A percentile compares a stretch with the other conserved stretches of the same genome.
Conservation (phyloP, 2,113 vertebrate species). For the Thunnus maccoyii region DNA sequence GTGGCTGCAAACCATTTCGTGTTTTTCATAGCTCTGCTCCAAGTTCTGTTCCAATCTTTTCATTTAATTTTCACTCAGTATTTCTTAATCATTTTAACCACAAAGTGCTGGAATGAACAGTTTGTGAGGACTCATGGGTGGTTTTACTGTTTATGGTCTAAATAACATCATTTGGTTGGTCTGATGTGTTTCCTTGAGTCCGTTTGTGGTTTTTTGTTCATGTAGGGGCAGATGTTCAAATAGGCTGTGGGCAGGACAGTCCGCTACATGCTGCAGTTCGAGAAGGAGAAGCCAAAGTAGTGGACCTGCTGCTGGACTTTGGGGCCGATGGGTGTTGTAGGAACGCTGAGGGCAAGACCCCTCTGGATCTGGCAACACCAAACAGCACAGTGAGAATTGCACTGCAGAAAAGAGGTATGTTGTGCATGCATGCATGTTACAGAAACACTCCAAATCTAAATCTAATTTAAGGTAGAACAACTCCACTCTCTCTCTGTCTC, state of each 20-base stretch:
- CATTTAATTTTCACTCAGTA: background rate
- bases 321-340: conserved; percentile 87
- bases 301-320: conserved; percentile 89
- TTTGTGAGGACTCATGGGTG: background rate
- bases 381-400: conserved; percentile 83
- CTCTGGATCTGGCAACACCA: conserved; percentile 86
- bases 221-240: conserved; percentile 88
- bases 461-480: background rate
- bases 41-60: background rate
- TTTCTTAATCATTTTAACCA: background rate
- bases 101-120: background rate
- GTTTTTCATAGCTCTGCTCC: background rate
- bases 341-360: conserved; percentile 88
- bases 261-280: conserved; percentile 89
- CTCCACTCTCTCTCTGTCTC: background rate
- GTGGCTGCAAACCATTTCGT: background rate
- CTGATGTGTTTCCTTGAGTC: no score
- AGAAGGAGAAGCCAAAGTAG: conserved; percentile 79
- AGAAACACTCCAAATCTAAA: background rate
- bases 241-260: conserved; percentile 85
- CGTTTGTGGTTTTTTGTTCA: background rate
- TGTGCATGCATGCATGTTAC: background rate
- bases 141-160: background rate
- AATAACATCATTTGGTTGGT: background rate
- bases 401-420: conserved; percentile 77